A percentile compares a stretch with the other conserved stretches of the same genome.
These are phyloP conservation scores for Myxocyprinus asiaticus DNA, from an alignment of 2,113 vertebrate species.

Conservation along the genomic window DNA sequence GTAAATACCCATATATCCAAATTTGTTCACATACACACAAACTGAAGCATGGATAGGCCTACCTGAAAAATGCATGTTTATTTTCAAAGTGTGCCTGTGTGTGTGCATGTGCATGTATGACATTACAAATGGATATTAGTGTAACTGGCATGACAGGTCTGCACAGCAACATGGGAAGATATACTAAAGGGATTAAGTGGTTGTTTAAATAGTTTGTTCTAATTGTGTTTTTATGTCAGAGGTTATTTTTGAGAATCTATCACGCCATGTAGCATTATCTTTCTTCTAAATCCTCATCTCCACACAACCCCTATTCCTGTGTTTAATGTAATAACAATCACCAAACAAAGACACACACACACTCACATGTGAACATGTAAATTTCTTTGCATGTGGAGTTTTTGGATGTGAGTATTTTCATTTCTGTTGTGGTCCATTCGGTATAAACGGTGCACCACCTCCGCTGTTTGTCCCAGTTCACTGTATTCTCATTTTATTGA, in stretches of 20 bases:
- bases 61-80: too few relatives aligned
- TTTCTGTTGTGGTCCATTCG: background rate
- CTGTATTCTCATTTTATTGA: too few relatives aligned
- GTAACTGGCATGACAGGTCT: background rate
- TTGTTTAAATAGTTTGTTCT: background rate
- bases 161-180: slow-evolving; percentile 20
- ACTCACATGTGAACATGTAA: too few relatives aligned
- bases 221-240: background rate
- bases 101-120: background rate
- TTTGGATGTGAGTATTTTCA: too few relatives aligned
- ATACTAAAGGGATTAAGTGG: background rate
- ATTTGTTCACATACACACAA: too few relatives aligned
- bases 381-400: background rate
- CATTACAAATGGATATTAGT: slow-evolving; percentile 26
- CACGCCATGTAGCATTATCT: background rate
- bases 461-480: too few relatives aligned
- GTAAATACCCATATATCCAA: too few relatives aligned
- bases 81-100: too few relatives aligned
- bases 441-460: too few relatives aligned
- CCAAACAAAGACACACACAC: background rate
- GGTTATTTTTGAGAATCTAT: slow-evolving; percentile 8
- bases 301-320: background rate
- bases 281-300: slow-evolving; percentile 1
- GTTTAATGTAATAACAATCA: slow-evolving; percentile 11
- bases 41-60: too few relatives aligned